A percentile compares a stretch with the other conserved stretches of the same genome.
phyloP scores from a whole-genome alignment of 2,888 invertebrate species.

The Physocephala rufipes region DNA sequence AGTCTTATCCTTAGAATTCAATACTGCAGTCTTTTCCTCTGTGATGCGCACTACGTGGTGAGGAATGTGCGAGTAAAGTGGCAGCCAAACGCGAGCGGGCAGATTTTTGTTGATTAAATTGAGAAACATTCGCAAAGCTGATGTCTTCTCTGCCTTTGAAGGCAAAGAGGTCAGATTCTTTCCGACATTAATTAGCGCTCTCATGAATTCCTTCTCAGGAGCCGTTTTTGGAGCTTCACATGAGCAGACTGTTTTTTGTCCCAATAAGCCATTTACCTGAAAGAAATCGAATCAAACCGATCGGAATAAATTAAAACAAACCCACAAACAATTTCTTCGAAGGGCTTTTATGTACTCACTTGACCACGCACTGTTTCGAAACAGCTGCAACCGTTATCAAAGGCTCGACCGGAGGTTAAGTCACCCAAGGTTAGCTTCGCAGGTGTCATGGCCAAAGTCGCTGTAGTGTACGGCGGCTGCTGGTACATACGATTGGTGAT shows the following conservation, averaged over 20 bases:
- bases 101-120: conserved; percentile 94
- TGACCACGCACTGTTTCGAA: conserved; percentile 83
- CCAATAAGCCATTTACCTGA: conserved; percentile 77
- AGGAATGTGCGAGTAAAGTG: conserved; percentile 82
- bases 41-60: conserved; percentile 97
- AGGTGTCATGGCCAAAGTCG: conserved; percentile 61
- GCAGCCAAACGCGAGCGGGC: conserved; percentile 98
- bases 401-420: conserved; percentile 92
- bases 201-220: conserved; percentile 87
- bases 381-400: conserved; percentile 95
- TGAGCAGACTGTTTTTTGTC: conserved; percentile 79
- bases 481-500: conserved; percentile 59
- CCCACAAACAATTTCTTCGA: too few relatives aligned
- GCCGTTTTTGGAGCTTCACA: conserved; percentile 84
- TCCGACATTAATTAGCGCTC: conserved; percentile 87
- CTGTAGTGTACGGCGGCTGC: conserved; percentile 59
- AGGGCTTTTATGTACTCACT: conserved; percentile 42
- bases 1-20: conserved; percentile 92
- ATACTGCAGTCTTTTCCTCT: conserved; percentile 94
- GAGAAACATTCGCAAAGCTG: conserved; percentile 90
- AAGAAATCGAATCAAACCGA: not conserved
- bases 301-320: not conserved
- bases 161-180: conserved; percentile 82
- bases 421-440: conserved; percentile 84
- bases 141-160: conserved; percentile 91